Conservation (phyloP, 2,113 vertebrate genomes). For the Vidua macroura region DNA sequence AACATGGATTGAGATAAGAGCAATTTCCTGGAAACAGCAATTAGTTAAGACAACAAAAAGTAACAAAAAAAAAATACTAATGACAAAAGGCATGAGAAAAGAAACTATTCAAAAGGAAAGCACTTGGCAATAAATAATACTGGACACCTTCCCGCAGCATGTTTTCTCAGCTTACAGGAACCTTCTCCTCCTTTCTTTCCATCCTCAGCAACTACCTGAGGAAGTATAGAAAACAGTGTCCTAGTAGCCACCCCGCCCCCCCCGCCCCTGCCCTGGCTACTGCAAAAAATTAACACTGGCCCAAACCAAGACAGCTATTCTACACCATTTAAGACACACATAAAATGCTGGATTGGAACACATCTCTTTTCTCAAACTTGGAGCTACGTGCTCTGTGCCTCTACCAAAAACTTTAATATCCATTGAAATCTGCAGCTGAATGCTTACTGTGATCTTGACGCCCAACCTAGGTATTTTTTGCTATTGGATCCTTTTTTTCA, state of each 20-base stretch:
- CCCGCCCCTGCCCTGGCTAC: not conserved
- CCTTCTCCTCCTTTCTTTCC: not conserved
- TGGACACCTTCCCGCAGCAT: not conserved
- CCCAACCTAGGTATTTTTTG: not conserved
- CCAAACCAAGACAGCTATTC: not conserved
- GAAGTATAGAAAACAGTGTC: not conserved
- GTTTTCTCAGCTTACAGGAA: not conserved
- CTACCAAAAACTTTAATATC: not conserved
- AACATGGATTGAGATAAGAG: not conserved
- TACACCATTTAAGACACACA: not conserved
- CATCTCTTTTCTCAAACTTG: not conserved
- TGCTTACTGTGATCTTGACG: not conserved
- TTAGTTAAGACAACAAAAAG: not conserved
- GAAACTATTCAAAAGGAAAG: not conserved
- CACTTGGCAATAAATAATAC: fast-evolving
- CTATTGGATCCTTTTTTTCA: not conserved
- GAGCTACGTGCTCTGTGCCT: not conserved
- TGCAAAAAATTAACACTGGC: not conserved
- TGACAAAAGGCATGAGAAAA: not conserved
- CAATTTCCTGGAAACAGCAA: not conserved
- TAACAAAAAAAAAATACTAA: not conserved
- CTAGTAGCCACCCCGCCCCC: not conserved
- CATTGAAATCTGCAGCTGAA: not conserved
- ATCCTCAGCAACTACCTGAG: not conserved
- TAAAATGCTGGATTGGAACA: not conserved